Percentiles rank a stretch among this genome's conserved stretches.
Conservation (phyloP, 2,888 invertebrate species). For the Sesia bembeciformis region DNA sequence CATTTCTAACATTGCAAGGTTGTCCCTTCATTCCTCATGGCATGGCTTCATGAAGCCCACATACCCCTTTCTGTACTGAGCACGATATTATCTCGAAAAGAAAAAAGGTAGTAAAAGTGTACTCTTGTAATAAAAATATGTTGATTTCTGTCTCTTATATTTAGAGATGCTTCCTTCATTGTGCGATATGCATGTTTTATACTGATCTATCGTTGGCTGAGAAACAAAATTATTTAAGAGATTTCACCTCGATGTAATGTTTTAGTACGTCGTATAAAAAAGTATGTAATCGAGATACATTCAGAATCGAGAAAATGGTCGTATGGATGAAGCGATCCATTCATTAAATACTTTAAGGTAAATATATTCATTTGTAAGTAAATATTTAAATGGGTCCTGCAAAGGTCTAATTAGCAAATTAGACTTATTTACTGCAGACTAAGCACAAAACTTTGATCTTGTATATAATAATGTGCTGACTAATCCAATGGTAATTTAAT, state of each 20-base stretch:
- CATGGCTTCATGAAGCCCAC: not conserved
- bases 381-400: constrained; percentile 1
- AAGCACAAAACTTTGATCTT: not conserved
- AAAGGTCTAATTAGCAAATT: not conserved
- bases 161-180: too few relatives aligned
- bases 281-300: constrained; percentile 5
- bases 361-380: constrained; percentile 6
- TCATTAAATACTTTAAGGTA: constrained; percentile 4
- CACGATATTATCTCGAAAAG: not conserved
- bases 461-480: not conserved
- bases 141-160: too few relatives aligned
- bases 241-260: constrained; percentile 3
- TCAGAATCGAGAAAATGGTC: constrained; percentile 1
- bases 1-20: constrained; percentile 36
- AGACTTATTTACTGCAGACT: not conserved
- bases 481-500: not conserved
- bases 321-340: constrained; percentile 5
- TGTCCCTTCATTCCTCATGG: constrained; percentile 30
- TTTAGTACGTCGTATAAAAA: constrained; percentile 5
- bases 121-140: too few relatives aligned
- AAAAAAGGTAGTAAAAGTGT: not conserved
- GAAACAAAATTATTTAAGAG: constrained; percentile 6
- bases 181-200: too few relatives aligned
- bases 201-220: constrained; percentile 1
- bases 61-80: not conserved